Conservation (phyloP, 2,113 vertebrate species). For the Callocephalon fimbriatum region DNA sequence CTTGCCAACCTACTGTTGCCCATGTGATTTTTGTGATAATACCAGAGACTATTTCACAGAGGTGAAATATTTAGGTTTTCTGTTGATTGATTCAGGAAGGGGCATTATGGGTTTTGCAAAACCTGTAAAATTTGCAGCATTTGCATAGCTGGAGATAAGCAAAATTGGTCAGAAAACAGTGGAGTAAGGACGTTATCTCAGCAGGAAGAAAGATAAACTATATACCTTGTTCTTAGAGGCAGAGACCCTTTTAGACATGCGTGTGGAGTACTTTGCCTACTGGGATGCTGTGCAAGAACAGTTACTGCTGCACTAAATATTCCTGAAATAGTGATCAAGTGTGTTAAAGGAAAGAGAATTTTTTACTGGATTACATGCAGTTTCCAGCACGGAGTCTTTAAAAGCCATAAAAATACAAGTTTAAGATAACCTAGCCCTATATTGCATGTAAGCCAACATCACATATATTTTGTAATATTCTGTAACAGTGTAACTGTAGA, state of each 20-base stretch:
- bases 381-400: background rate
- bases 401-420: background rate
- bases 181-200: background rate
- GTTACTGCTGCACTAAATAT: background rate
- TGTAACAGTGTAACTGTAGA: background rate
- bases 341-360: background rate
- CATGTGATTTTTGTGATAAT: constrained; percentile 24
- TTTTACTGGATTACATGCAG: background rate
- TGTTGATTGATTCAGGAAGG: constrained; percentile 7
- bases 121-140: background rate
- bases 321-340: background rate
- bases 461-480: background rate
- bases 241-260: background rate
- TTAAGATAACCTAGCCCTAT: background rate
- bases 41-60: background rate
- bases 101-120: background rate
- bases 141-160: background rate
- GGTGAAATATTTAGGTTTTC: constrained; percentile 31
- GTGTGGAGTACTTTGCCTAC: background rate
- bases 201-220: background rate
- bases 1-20: constrained; percentile 17
- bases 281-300: background rate
- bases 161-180: background rate
- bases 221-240: background rate
- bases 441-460: background rate